Evolutionary conservation across 1,140 invertebrate species (phyloP).

Genomic region (Drosophila chauvacae): DNA sequence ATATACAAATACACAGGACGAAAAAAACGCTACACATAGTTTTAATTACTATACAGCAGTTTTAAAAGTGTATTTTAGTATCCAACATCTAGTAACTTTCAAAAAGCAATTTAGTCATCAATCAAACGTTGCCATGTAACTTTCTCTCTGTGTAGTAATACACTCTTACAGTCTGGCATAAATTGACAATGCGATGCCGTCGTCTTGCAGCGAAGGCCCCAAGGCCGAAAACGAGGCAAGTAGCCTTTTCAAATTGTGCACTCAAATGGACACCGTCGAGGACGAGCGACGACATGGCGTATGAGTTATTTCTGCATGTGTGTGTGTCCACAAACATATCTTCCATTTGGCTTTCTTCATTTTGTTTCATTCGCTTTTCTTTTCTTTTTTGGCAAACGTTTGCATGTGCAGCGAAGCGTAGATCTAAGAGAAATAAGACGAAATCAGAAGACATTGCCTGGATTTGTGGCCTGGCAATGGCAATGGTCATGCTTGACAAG

Average conservation of each 20-base stretch:
- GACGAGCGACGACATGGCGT: slow-evolving; percentile 54
- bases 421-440: slow-evolving; percentile 76
- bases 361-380: slow-evolving; percentile 6
- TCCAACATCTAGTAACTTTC: not conserved
- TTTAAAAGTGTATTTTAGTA: too few relatives aligned
- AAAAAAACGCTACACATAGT: not conserved
- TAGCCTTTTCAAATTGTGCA: slow-evolving; percentile 80
- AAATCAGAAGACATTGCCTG: slow-evolving; percentile 63
- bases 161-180: slow-evolving; percentile 2
- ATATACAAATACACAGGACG: slow-evolving; percentile 10
- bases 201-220: slow-evolving; percentile 45
- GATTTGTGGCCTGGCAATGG: slow-evolving; percentile 74
- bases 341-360: slow-evolving; percentile 52
- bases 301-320: slow-evolving; percentile 57
- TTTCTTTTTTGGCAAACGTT: slow-evolving; percentile 57
- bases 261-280: slow-evolving; percentile 72
- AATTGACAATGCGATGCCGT: slow-evolving; percentile 55
- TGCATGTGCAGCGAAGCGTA: slow-evolving; percentile 76
- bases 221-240: slow-evolving; percentile 63
- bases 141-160: slow-evolving; percentile 3
- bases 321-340: slow-evolving; percentile 45
- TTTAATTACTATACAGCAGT: too few relatives aligned
- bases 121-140: not conserved
- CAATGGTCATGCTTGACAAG: slow-evolving; percentile 75
- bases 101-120: not conserved